A percentile compares a stretch with the other conserved stretches of the same genome.
Evolutionary conservation across 2,113 vertebrate species (phyloP).

Genomic region (Mystacornis crossleyi): DNA sequence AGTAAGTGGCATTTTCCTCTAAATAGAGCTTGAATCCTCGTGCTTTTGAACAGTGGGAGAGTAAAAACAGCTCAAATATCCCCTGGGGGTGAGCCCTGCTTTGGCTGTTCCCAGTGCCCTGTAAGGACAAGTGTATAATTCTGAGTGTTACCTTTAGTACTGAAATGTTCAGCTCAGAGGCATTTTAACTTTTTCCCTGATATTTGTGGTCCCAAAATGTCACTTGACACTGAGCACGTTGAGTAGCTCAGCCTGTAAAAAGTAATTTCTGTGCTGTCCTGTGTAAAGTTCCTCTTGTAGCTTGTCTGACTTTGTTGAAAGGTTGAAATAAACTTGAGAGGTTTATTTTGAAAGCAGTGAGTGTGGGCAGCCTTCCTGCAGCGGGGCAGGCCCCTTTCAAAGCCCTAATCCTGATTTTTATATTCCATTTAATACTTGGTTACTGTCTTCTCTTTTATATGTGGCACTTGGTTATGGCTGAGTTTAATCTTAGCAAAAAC

Average conservation of each 20-base stretch:
- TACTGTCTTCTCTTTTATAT: neutral
- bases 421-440: neutral
- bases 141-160: neutral
- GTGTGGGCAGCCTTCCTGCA: neutral
- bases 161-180: neutral
- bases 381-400: neutral
- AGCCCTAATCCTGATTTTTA: neutral
- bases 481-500: neutral
- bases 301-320: neutral
- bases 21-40: accelerated
- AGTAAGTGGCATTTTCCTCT: conserved; percentile 75
- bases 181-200: neutral
- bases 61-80: neutral
- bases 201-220: neutral
- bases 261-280: neutral
- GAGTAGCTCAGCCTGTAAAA: neutral
- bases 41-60: neutral
- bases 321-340: neutral
- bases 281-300: neutral
- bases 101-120: neutral
- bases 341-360: neutral
- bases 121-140: neutral
- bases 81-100: neutral
- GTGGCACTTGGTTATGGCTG: neutral
- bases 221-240: neutral